Evolutionary conservation across 2,888 invertebrate species (phyloP).

Genomic region (Drosophila subquinaria): DNA sequence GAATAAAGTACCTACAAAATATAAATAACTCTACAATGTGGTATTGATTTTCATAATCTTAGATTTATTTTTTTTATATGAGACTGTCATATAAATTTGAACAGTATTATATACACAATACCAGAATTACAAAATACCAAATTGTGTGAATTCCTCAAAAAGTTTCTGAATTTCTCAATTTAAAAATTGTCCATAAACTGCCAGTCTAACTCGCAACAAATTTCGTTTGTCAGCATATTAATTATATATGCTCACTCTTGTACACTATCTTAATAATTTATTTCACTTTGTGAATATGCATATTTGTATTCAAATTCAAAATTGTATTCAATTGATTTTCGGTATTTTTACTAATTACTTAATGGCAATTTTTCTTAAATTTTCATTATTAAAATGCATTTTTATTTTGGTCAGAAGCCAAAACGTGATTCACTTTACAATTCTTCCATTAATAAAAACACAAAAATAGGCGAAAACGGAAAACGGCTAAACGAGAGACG

Average conservation of each 20-base stretch:
- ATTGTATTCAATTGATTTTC: conserved; percentile 6
- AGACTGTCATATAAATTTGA: background rate
- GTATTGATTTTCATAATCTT: no score
- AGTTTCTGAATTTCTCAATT: no score
- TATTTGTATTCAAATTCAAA: background rate
- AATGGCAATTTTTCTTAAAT: conserved; percentile 14
- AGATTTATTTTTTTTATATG: no score
- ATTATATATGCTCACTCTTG: conserved; percentile 1
- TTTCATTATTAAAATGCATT: background rate
- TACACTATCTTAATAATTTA: background rate
- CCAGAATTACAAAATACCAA: no score
- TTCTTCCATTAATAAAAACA: conserved; percentile 36
- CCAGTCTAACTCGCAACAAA: background rate
- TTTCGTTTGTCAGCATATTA: conserved; percentile 14
- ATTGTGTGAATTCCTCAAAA: no score
- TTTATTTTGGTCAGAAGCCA: conserved; percentile 4
- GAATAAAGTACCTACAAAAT: background rate
- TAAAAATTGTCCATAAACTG: background rate
- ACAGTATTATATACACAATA: background rate
- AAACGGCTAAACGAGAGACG: conserved; percentile 17
- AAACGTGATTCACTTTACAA: conserved; percentile 4
- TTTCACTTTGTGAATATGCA: conserved; percentile 9
- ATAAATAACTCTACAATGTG: no score
- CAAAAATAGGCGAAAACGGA: conserved; percentile 25
- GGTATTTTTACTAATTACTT: conserved; percentile 24